Percentiles rank a stretch among this genome's conserved stretches.
phyloP scores from a whole-genome alignment of 2,113 vertebrate species.

The Clarias magur region DNA sequence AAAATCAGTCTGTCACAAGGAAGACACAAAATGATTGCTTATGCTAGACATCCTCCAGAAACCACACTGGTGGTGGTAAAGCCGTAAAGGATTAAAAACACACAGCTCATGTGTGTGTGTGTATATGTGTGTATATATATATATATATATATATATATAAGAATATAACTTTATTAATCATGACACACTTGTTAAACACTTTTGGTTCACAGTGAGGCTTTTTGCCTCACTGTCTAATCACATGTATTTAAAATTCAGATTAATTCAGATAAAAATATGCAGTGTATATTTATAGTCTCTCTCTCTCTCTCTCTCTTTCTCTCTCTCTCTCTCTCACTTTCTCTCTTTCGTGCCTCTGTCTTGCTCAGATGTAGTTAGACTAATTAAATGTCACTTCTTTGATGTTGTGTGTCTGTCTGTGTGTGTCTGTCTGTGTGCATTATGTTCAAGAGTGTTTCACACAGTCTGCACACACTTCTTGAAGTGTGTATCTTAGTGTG shows the following conservation, averaged over 20 bases:
- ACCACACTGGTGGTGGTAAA: not conserved
- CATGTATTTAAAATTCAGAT: not conserved
- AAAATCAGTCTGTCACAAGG: too few relatives aligned
- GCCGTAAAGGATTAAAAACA: not conserved
- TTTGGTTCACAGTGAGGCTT: not conserved
- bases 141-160: too few relatives aligned
- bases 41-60: not conserved
- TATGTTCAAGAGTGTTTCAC: conserved; percentile 12
- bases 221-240: not conserved
- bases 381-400: conserved; percentile 52
- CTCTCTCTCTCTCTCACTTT: conserved; percentile 13
- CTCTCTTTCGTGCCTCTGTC: not conserved
- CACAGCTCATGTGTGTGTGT: not conserved
- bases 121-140: too few relatives aligned
- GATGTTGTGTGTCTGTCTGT: conserved; percentile 2
- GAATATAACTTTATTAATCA: not conserved
- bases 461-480: not conserved
- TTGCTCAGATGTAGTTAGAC: conserved; percentile 31
- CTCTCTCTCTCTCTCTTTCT: conserved; percentile 27
- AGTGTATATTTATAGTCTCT: not conserved
- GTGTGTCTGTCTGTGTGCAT: not conserved
- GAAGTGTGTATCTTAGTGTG: not conserved
- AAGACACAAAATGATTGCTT: not conserved
- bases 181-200: not conserved
- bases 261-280: not conserved